A percentile compares a stretch with the other conserved stretches of the same genome.
These are phyloP conservation scores for Tretioscincus oriximinensis DNA, from an alignment of 2,113 vertebrate species.

Conservation along the genomic window DNA sequence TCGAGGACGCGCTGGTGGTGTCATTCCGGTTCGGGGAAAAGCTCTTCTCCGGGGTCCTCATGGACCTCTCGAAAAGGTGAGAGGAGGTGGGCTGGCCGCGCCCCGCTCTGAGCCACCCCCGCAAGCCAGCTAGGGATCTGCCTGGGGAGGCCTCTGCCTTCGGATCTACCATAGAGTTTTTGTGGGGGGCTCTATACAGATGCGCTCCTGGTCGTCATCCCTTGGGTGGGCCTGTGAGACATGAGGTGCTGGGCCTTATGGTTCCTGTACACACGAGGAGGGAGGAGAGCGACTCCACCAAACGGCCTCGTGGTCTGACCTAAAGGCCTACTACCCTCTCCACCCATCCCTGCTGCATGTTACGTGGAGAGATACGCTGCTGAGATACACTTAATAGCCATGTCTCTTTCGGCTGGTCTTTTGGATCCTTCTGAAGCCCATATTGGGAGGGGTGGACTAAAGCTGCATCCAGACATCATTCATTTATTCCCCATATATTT, in stretches of 20 bases:
- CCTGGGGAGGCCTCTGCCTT: not conserved
- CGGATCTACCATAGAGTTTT: too few species aligned
- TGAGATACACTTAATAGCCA: not conserved
- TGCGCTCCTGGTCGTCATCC: too few species aligned
- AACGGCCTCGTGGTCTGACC: constrained; percentile 1
- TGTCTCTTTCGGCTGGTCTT: not conserved
- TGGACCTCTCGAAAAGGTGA: constrained; percentile 96
- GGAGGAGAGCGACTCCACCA: not conserved
- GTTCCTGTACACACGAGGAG: constrained; percentile 1
- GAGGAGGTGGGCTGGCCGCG: constrained; percentile 6
- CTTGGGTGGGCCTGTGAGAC: not conserved
- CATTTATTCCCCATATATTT: too few species aligned
- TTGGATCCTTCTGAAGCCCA: not conserved
- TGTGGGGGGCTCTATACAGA: too few species aligned
- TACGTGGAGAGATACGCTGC: not conserved
- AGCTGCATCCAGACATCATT: too few species aligned
- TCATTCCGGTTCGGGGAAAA: constrained; percentile 92
- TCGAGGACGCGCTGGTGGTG: constrained; percentile 96
- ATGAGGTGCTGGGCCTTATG: not conserved
- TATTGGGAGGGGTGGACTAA: not conserved
- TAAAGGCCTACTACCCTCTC: not conserved
- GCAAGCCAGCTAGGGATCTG: not conserved
- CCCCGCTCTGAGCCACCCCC: not conserved
- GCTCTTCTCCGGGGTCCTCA: constrained; percentile 94
- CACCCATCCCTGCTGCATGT: rapidly evolving